Base-by-base conservation (phyloP, 2,888 invertebrate species). In the Drosophila barbarae region DNA sequence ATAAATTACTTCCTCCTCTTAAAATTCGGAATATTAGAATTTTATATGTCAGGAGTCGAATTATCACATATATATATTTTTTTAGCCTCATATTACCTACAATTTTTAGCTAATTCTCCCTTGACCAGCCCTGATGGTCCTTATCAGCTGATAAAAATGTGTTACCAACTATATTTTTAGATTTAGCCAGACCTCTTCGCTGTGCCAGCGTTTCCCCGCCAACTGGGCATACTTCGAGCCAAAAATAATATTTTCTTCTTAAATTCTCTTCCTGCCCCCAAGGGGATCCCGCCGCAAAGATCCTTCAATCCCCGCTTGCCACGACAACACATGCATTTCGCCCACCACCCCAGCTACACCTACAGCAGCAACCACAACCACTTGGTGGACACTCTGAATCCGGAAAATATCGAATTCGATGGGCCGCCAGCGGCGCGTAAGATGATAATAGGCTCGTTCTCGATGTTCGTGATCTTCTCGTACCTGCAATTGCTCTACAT, bases 401-500 rank as follows among this genome's bases (percentile, higher is more conserved):
- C 50, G 13, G 67, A 67, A 8, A 52, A 64, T 23, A 50, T 41
- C 5, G 89, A 89, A 73, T 83, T 86, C 66, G 89, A 89, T 75
- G 85, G 84, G 7, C 85, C 87, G 39, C 65, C 82, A 30, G 75
- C 85, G 42, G 81, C 87, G 41, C 77, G 79, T 13, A 81, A 83
- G 28, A 74, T 88, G 69, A 79, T 87, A 44, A 77, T 88, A 60
- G 87, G 87, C 10, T 86, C 88, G 13, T 87, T 87, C 63, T 88
- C 87, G 56, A 88, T 89, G 88, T 89, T 89, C 74, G 77, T 89
- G 6, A 83, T 89, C 72, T 89, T 89, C 73, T 87, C 86, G 49
- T 89, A 89, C 64, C 74, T 89, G 9, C 87, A 89, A 64, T 39
- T 88, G 23, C 74, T 89, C 18, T 89, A 89, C 58, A 86, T 89